Conservation (phyloP, 2,888 invertebrate species). For the Agrenia bidenticulata region DNA sequence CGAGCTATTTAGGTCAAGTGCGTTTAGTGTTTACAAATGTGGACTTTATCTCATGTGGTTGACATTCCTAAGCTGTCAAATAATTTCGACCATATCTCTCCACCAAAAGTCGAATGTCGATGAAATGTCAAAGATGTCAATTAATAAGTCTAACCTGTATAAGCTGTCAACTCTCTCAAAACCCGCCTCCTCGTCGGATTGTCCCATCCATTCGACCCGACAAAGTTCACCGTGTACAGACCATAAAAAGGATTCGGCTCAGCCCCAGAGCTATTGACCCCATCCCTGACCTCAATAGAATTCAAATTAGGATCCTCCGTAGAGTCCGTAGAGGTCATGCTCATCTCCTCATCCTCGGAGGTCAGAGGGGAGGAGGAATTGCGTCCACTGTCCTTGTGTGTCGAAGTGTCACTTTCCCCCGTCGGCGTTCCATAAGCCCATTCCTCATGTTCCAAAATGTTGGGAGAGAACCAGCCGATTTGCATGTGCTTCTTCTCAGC, state of each 20-base stretch:
- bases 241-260: conserved; percentile 37
- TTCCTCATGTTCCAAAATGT: conserved; percentile 43
- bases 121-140: too few relatives aligned
- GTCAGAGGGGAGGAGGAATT: not conserved
- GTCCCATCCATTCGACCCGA: conserved; percentile 49
- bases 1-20: too few relatives aligned
- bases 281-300: too few relatives aligned
- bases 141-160: conserved; percentile 43
- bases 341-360: too few relatives aligned
- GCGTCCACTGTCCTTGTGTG: not conserved
- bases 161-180: conserved; percentile 35
- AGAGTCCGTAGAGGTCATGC: too few relatives aligned
- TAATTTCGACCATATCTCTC: too few relatives aligned
- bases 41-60: too few relatives aligned
- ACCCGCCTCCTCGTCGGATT: conserved; percentile 44
- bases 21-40: too few relatives aligned
- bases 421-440: conserved; percentile 23
- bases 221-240: conserved; percentile 46
- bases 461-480: conserved; percentile 43
- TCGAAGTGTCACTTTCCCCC: conserved; percentile 4
- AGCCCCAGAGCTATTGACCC: conserved; percentile 4
- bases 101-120: too few relatives aligned
- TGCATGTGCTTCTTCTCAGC: conserved; percentile 33
- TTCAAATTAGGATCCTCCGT: too few relatives aligned
- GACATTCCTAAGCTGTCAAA: too few relatives aligned